Conservation (phyloP, 2,113 vertebrate species). For the Muscicapa adusta region DNA sequence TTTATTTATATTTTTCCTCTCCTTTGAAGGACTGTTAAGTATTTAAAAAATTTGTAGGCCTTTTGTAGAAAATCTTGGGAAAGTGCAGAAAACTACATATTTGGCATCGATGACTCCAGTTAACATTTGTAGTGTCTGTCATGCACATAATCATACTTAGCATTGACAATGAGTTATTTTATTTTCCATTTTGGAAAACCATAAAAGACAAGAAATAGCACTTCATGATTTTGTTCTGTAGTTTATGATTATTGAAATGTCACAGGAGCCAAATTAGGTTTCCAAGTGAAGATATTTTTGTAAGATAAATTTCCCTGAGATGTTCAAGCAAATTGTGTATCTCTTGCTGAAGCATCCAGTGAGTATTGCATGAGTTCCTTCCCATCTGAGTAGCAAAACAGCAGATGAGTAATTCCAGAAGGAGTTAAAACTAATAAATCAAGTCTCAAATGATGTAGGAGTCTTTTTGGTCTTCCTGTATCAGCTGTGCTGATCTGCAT, state of each 20-base stretch:
- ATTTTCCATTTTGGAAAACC: background rate
- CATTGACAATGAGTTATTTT: background rate
- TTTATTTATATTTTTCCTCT: fast-evolving
- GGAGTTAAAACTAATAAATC: background rate
- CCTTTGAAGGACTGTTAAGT: background rate
- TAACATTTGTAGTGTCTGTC: background rate
- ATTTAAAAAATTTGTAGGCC: background rate
- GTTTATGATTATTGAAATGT: background rate
- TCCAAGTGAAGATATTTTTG: background rate
- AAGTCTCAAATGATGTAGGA: background rate
- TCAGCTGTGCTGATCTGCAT: background rate
- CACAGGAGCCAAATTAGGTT: background rate
- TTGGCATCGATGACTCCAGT: background rate
- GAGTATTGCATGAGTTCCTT: background rate
- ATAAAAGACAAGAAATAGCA: background rate
- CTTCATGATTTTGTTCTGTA: background rate
- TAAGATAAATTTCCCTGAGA: background rate
- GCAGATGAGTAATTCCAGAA: background rate
- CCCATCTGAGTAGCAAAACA: background rate
- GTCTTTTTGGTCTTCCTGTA: background rate
- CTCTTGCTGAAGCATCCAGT: background rate
- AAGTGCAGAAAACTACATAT: background rate
- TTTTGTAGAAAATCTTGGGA: background rate
- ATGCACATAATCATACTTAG: background rate
- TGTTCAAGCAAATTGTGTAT: background rate